Evolutionary conservation across 2,888 invertebrate genomes (phyloP).

Genomic region (Leptura quadrifasciata): DNA sequence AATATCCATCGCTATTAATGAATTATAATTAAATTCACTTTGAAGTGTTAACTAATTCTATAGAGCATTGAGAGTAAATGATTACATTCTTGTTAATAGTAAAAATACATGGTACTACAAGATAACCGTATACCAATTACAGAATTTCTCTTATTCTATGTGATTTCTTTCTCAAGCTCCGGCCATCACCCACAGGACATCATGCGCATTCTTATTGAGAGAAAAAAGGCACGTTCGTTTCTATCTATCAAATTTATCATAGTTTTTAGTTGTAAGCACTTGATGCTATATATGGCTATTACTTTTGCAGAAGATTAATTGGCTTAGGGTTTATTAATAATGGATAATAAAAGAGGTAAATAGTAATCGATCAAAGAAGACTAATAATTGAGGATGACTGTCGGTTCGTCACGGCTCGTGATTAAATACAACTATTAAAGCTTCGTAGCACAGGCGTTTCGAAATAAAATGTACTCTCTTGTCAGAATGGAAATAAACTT

Average conservation of each 20-base stretch:
- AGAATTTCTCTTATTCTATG: not conserved
- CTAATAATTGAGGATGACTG: constrained; percentile 41
- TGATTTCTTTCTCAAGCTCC: not conserved
- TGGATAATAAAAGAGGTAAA: constrained; percentile 37
- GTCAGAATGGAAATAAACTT: not conserved
- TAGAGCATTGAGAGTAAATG: not conserved
- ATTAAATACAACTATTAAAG: constrained; percentile 34
- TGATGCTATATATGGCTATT: constrained; percentile 12
- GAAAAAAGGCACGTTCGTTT: not conserved
- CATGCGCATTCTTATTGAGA: not conserved
- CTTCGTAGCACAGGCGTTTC: constrained; percentile 23
- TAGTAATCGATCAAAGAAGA: constrained; percentile 40
- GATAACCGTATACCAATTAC: not conserved
- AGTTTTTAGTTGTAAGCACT: constrained; percentile 7
- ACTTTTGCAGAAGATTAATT: constrained; percentile 38
- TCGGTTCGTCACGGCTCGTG: constrained; percentile 37
- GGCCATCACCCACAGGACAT: not conserved
- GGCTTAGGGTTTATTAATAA: constrained; percentile 33
- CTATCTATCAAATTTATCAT: constrained; percentile 14
- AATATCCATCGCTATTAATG: too few relatives aligned
- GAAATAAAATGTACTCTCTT: not conserved
- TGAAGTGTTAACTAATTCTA: not conserved
- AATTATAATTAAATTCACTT: too few relatives aligned
- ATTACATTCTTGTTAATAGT: not conserved
- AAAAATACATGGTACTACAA: not conserved